phyloP scores from a whole-genome alignment of 2,797 vertebrate genomes.

The Chaetophractus vellerosus region DNA sequence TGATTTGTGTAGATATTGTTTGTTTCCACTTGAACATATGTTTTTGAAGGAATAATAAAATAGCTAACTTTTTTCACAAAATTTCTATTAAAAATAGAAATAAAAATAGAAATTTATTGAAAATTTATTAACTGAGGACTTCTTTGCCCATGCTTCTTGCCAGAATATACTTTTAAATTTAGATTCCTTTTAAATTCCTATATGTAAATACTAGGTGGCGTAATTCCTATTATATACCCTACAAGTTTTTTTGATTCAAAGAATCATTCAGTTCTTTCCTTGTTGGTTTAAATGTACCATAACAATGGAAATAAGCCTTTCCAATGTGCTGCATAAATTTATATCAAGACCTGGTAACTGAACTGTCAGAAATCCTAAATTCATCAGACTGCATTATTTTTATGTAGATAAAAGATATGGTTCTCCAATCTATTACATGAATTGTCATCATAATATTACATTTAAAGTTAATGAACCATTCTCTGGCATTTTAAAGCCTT shows the following conservation, averaged over 20 bases:
- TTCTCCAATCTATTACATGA: conserved; percentile 77
- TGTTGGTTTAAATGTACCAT: conserved; percentile 79
- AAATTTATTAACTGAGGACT: conserved; percentile 59
- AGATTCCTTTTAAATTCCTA: conserved; percentile 38
- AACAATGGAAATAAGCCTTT: conserved; percentile 68
- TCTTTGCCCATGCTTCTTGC: conserved; percentile 27
- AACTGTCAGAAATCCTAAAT: conserved; percentile 81
- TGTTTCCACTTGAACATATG: neutral
- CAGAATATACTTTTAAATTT: conserved; percentile 71
- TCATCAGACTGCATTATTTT: conserved; percentile 78
- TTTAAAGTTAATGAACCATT: conserved; percentile 84
- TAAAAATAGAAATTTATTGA: conserved; percentile 58
- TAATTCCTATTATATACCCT: conserved; percentile 14
- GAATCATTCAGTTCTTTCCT: conserved; percentile 59
- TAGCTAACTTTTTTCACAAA: conserved; percentile 7
- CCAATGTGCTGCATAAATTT: conserved; percentile 77
- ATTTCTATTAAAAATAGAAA: conserved; percentile 43
- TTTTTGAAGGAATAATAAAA: conserved; percentile 48
- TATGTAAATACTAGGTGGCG: conserved; percentile 53
- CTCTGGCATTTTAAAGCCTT: conserved; percentile 83
- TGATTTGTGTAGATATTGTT: conserved; percentile 8
- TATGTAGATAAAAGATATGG: conserved; percentile 80
- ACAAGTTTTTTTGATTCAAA: conserved; percentile 65
- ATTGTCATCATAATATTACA: conserved; percentile 85
- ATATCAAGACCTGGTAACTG: conserved; percentile 71